Evolutionary conservation across 2,113 vertebrate species (phyloP).

Genomic region (Hucho hucho): DNA sequence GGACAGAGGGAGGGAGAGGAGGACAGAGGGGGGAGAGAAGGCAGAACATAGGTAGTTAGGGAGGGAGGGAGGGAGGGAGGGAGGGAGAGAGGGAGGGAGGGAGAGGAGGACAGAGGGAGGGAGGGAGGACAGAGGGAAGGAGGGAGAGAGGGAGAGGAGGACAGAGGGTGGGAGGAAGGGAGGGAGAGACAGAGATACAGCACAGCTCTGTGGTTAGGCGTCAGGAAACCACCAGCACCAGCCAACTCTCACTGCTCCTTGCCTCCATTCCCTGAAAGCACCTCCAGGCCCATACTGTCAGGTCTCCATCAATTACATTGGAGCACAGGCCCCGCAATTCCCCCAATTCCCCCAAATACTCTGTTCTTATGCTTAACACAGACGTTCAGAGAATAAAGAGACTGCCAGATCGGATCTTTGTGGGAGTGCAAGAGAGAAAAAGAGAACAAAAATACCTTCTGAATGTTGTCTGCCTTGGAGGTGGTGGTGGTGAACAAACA

Average conservation of each 20-base stretch:
- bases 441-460: constrained; percentile 6
- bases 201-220: background rate
- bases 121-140: too few species aligned
- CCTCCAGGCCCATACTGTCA: background rate
- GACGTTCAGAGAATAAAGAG: background rate
- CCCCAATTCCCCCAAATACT: background rate
- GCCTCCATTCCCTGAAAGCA: background rate
- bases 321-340: too few species aligned
- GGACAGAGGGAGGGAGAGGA: too few species aligned
- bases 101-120: too few species aligned
- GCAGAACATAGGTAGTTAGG: too few species aligned
- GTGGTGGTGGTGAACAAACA: background rate
- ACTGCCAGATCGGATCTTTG: constrained; percentile 5
- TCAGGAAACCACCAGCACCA: background rate
- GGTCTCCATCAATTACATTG: background rate
- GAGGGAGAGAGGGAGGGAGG: too few species aligned
- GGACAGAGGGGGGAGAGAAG: too few species aligned
- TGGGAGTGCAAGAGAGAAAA: constrained; percentile 6
- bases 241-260: background rate
- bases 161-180: too few species aligned
- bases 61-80: too few species aligned
- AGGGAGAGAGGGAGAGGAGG: too few species aligned
- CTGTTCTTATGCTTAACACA: background rate
- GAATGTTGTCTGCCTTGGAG: constrained; percentile 13
- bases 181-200: background rate